A percentile compares a stretch with the other conserved stretches of the same genome.
Evolutionary conservation across 2,888 invertebrate species (phyloP).

Genomic region (Matsumyia berberina): DNA sequence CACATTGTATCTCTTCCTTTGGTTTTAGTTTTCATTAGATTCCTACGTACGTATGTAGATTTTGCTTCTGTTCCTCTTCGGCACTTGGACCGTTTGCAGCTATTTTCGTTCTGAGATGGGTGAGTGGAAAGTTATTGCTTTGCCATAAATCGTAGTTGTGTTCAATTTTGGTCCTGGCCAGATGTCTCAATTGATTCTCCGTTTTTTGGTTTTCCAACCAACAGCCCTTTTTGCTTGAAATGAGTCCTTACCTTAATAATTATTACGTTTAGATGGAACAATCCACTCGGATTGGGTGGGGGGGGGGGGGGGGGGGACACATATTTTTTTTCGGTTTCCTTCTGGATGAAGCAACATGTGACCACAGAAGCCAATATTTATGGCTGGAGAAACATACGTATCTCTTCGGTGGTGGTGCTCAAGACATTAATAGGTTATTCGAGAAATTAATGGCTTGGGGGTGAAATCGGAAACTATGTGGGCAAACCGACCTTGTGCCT

Average conservation of each 20-base stretch:
- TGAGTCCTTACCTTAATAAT: slow-evolving; percentile 22
- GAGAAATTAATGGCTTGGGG: slow-evolving; percentile 30
- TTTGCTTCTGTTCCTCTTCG: slow-evolving; percentile 18
- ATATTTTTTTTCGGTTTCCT: neutral
- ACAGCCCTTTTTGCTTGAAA: slow-evolving; percentile 10
- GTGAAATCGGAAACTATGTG: slow-evolving; percentile 9
- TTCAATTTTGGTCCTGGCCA: slow-evolving; percentile 22
- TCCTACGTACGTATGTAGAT: slow-evolving; percentile 34
- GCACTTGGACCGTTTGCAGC: slow-evolving; percentile 28
- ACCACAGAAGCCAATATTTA: slow-evolving; percentile 41
- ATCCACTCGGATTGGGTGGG: neutral
- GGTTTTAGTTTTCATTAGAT: slow-evolving; percentile 48
- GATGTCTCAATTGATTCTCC: slow-evolving; percentile 38
- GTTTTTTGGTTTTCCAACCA: neutral
- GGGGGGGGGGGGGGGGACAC: too few species aligned
- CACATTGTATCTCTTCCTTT: neutral
- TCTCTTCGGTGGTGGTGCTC: slow-evolving; percentile 28
- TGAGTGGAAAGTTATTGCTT: slow-evolving; percentile 29
- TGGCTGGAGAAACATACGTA: slow-evolving; percentile 8
- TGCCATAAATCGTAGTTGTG: slow-evolving; percentile 41
- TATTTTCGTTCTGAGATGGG: slow-evolving; percentile 9
- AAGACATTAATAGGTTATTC: slow-evolving; percentile 44
- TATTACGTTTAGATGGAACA: slow-evolving; percentile 33
- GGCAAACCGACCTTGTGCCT: neutral
- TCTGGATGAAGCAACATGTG: slow-evolving; percentile 40